Evolutionary conservation across 2,113 vertebrate species (phyloP), one percentile per base, ranked within the genome.

Genomic region (Cathartes aura): DNA sequence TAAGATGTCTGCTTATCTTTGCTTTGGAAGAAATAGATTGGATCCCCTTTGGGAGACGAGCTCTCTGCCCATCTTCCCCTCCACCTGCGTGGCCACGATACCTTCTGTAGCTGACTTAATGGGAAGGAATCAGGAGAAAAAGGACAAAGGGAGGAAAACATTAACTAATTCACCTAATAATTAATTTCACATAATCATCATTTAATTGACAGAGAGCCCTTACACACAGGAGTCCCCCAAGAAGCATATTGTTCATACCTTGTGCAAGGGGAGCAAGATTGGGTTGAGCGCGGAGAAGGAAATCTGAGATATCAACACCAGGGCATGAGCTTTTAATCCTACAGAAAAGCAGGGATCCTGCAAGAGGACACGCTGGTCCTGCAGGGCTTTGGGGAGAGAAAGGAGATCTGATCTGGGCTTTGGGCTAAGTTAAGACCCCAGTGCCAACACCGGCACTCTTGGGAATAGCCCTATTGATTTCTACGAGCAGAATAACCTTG

Each of bases 31-130:
- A 74, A 74, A 63, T 8, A 74, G 7, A 29, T 3, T 40, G 26
- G 9, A 62, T 34, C 34, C 13, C 34, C 6, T 20, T 7, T 32
- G 22, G 72, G 42, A 83, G 6, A 78, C 0, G 3, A 79, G 2
- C 15, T 82, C 27, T 52, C 42, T 55, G n/a, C 8, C 32, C n/a
- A 71, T 50, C 40, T 42, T 48, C n/a, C 22, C 11, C 17, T 9
- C 59, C 8, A 9, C 42, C 5, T 30, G 1, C 11, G 27, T 23
- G 60, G 34, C 38, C 21, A 18, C 1, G 1, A 18, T 6, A 42
- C 6, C 8, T 43, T 45, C 62, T 48, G n/a, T 18, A 36, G 38
- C 36, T 58, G 56, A 30, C 45, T 87, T 64, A 55, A 59, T 23
- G 55, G 60, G 38, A 80, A 70, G n/a, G 20, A 87, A 48, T 18